A percentile compares a stretch with the other conserved stretches of the same genome.
phyloP scores from a whole-genome alignment of 2,888 invertebrate genomes.

The Ennomos quercinarius region DNA sequence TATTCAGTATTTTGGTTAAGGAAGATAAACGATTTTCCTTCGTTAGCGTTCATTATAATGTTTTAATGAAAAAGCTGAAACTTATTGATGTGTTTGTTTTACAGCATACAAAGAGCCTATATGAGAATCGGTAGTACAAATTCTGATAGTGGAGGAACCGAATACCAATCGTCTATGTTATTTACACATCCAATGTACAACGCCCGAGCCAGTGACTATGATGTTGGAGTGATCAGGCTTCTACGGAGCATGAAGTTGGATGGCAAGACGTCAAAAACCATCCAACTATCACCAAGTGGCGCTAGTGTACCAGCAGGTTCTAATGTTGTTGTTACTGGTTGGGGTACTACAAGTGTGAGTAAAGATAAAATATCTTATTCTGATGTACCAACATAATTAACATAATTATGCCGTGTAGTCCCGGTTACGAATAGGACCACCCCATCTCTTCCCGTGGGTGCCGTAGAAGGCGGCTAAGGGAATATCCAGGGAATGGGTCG shows the following conservation, averaged over 20 bases:
- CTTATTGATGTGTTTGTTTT: constrained; percentile 27
- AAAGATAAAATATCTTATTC: no score
- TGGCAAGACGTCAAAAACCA: constrained; percentile 52
- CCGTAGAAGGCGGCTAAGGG: no score
- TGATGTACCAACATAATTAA: no score
- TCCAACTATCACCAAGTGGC: constrained; percentile 47
- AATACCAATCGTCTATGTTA: constrained; percentile 61
- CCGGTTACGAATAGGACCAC: no score
- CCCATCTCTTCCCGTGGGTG: no score
- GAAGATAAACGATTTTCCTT: no score
- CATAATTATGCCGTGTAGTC: no score
- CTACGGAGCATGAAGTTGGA: constrained; percentile 59
- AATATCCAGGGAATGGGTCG: no score
- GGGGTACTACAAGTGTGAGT: constrained; percentile 72
- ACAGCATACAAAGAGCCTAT: constrained; percentile 54
- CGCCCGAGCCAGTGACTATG: constrained; percentile 66
- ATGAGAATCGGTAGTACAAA: constrained; percentile 72
- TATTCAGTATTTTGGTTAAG: no score
- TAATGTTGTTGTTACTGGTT: constrained; percentile 63
- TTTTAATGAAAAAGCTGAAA: no score
- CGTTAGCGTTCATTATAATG: no score
- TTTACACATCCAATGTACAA: constrained; percentile 70
- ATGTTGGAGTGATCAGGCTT: constrained; percentile 71
- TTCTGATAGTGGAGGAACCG: constrained; percentile 64
- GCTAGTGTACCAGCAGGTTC: constrained; percentile 51